Evolutionary conservation across 1,140 invertebrate species (phyloP), one percentile per base, ranked within the genome.

Genomic region (Campoletis sonorensis): DNA sequence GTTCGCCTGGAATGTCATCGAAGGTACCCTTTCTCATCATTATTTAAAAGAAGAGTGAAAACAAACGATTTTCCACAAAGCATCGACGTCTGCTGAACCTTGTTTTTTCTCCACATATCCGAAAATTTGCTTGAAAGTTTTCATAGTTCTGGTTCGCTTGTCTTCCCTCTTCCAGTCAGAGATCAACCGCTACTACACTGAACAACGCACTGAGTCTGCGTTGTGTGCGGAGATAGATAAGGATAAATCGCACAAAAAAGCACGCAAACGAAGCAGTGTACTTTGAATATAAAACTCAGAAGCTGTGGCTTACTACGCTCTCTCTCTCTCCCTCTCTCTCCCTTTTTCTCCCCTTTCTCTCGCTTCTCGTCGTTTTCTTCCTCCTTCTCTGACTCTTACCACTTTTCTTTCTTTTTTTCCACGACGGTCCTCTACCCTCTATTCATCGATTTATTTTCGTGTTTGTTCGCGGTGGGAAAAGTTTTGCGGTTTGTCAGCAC

Each of bases 401-500:
- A 5, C 5, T 10, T 13, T 13, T 58, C 54, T 58, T n/a, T 58
- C 54, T 58, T 23, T n/a, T 54, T 54, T 54, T 3, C 51, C 51
- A 23, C n/a, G n/a, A 33, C 54, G 54, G 54, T 18, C 21, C 54
- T 58, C 54, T 58, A 58, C 40, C 51, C 75, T 26, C 11, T 49
- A 33, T 26, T 76, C 87, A 89, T 90, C 90, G 89, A 91, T 91
- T 91, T 91, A 91, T 91, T 91, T 89, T 86, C 88, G 88, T 91
- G 90, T 91, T 91, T 90, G 90, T 90, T 91, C 90, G 86, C 86
- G 83, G 86, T 85, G 85, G 86, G 86, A 88, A 90, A 90, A 90
- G 88, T 91, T 91, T 90, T 86, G 89, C 85, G 90, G 89, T 90
- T 91, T 91, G 90, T 91, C 90, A 90, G 89, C 90, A 88, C 88